These are phyloP conservation scores for Polyploca ridens DNA, from an alignment of 2,888 invertebrate species.

Conservation along the genomic window DNA sequence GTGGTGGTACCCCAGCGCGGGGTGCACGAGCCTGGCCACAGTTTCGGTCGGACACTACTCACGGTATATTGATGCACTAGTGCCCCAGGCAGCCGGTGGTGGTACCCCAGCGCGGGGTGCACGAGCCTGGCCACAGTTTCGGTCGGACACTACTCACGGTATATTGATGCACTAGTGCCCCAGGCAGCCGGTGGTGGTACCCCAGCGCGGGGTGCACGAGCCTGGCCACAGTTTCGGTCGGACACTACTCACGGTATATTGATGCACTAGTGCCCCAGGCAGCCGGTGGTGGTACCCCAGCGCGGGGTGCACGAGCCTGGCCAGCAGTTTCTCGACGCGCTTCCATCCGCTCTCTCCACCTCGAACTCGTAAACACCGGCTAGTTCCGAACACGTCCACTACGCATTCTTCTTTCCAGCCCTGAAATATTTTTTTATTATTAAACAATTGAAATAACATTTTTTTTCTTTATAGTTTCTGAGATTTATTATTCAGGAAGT, in stretches of 20 bases:
- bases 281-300: constrained; percentile 62
- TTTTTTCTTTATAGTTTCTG: no score
- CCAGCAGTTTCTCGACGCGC: constrained; percentile 58
- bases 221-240: constrained; percentile 46
- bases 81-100: constrained; percentile 42
- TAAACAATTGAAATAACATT: no score
- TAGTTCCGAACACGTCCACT: constrained; percentile 51
- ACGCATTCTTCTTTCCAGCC: constrained; percentile 92
- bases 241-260: constrained; percentile 64
- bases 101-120: constrained; percentile 72
- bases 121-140: constrained; percentile 60
- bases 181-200: constrained; percentile 50
- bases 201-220: constrained; percentile 76
- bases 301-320: constrained; percentile 69
- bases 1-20: constrained; percentile 66
- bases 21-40: constrained; percentile 69
- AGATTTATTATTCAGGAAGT: no score
- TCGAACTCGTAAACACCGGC: constrained; percentile 64
- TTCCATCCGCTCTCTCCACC: constrained; percentile 68
- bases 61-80: constrained; percentile 63
- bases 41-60: constrained; percentile 34
- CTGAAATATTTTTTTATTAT: constrained; percentile 58
- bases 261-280: constrained; percentile 40
- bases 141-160: constrained; percentile 57
- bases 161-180: constrained; percentile 45